Percentiles rank a stretch among this genome's conserved stretches.
Evolutionary conservation across 1,140 invertebrate genomes (phyloP).

Genomic region (Rhagoletis pomonella): DNA sequence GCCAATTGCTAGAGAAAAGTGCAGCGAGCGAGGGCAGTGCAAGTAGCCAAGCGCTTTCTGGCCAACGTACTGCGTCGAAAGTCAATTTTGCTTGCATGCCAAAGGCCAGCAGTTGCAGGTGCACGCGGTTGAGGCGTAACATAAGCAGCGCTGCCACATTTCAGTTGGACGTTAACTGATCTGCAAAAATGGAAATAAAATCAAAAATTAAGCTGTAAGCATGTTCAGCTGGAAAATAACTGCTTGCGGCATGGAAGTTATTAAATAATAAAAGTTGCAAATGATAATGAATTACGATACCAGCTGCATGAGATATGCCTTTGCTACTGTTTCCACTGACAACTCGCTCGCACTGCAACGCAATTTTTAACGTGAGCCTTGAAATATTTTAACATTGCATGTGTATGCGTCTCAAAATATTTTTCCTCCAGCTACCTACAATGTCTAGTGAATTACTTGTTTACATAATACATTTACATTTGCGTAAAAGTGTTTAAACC

Average conservation of each 20-base stretch:
- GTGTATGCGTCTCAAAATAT: too few species aligned
- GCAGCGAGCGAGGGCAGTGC: too few species aligned
- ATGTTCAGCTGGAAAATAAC: slow-evolving; percentile 11
- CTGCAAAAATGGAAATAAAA: not conserved
- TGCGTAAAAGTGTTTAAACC: not conserved
- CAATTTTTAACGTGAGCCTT: too few species aligned
- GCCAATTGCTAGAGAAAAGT: too few species aligned
- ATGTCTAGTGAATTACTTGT: not conserved
- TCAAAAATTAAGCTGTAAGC: not conserved
- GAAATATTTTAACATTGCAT: too few species aligned
- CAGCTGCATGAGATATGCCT: not conserved
- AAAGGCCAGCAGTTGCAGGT: not conserved
- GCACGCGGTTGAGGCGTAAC: not conserved
- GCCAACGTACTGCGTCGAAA: not conserved
- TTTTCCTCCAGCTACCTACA: too few species aligned
- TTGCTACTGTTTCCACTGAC: not conserved
- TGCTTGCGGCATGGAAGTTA: not conserved
- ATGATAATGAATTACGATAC: not conserved
- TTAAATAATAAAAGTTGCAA: not conserved
- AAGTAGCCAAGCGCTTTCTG: too few species aligned
- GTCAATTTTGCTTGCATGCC: not conserved
- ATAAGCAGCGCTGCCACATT: not conserved
- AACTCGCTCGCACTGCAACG: too few species aligned
- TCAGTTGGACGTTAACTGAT: not conserved
- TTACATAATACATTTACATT: not conserved